A percentile compares a stretch with the other conserved stretches of the same genome.
Evolutionary conservation across 2,113 vertebrate genomes (phyloP).

Genomic region (Laterallus jamaicensis): DNA sequence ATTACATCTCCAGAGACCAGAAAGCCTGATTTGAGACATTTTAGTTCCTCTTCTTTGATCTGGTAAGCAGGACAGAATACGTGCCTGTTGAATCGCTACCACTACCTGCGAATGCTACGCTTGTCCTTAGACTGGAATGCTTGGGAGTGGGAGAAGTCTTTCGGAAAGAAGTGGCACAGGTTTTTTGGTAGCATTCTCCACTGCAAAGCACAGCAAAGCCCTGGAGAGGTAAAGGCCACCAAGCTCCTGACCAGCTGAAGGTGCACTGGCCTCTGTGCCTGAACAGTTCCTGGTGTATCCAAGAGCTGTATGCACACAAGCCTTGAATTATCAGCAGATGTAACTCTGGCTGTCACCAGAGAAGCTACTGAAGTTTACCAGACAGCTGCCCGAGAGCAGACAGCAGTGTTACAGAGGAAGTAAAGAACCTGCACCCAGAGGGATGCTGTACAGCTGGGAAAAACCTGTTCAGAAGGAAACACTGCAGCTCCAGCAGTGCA

Average conservation of each 20-base stretch:
- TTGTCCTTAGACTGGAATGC: not conserved
- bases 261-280: not conserved
- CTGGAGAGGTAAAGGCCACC: not conserved
- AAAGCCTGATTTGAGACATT: not conserved
- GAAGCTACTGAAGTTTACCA: not conserved
- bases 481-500: not conserved
- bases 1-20: not conserved
- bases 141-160: not conserved
- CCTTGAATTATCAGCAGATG: not conserved
- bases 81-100: not conserved
- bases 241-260: not conserved
- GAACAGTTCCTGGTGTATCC: not conserved
- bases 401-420: not conserved
- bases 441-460: not conserved
- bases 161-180: not conserved
- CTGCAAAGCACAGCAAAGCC: not conserved
- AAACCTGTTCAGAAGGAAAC: not conserved
- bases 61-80: not conserved
- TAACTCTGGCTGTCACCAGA: not conserved
- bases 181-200: not conserved
- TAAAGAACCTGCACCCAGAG: not conserved
- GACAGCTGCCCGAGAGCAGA: not conserved
- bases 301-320: not conserved
- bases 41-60: constrained; percentile 54
- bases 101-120: not conserved